A percentile compares a stretch with the other conserved stretches of the same genome.
Conservation (phyloP, 2,113 vertebrate genomes). For the Lutjanus erythropterus region DNA sequence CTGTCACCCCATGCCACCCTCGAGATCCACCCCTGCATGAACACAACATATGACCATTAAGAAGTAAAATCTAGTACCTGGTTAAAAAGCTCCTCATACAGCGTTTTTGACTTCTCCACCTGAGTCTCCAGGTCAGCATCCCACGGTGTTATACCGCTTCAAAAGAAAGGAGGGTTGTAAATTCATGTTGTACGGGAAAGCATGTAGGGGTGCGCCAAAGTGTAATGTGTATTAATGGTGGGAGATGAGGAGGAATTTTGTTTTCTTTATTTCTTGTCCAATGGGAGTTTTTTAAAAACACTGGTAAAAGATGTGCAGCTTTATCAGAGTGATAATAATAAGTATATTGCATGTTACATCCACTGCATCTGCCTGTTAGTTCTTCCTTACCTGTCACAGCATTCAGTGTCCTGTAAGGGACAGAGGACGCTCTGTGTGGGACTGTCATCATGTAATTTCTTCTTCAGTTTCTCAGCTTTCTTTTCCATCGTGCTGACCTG, state of each 20-base stretch:
- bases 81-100: constrained; percentile 68
- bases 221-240: not conserved
- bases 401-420: constrained; percentile 28
- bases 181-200: not conserved
- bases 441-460: not conserved
- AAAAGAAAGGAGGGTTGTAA: not conserved
- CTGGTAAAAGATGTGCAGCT: not conserved
- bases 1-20: too few species aligned
- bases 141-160: constrained; percentile 53
- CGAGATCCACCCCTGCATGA: too few species aligned
- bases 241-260: not conserved
- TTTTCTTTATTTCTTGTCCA: not conserved
- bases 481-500: constrained; percentile 76
- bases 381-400: constrained; percentile 48
- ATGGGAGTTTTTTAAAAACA: constrained; percentile 7
- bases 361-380: not conserved
- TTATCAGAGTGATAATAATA: not conserved
- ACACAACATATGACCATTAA: not conserved
- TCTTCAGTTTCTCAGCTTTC: constrained; percentile 58
- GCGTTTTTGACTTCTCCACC: constrained; percentile 66
- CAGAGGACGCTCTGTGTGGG: not conserved
- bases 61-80: constrained; percentile 55
- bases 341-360: not conserved
- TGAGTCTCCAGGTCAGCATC: constrained; percentile 64
- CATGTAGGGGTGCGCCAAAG: too few species aligned